A percentile compares a stretch with the other conserved stretches of the same genome.
Conservation (phyloP, 2,113 vertebrate genomes). For the Rattus rattus region DNA sequence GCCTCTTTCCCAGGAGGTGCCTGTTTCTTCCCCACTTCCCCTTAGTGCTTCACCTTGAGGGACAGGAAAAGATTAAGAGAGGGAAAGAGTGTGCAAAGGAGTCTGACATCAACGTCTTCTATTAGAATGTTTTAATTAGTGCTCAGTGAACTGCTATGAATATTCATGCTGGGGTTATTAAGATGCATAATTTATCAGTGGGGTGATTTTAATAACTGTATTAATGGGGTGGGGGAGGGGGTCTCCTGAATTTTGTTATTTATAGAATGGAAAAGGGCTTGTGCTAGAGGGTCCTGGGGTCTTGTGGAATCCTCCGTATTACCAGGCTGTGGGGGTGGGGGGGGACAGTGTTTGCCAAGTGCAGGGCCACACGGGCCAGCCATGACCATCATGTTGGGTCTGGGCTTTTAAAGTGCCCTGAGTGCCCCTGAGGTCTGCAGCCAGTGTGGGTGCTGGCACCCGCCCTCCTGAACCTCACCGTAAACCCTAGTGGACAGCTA, state of each 20-base stretch:
- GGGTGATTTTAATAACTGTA: conserved; percentile 81
- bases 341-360: background rate
- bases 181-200: conserved; percentile 85
- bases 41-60: background rate
- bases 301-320: background rate
- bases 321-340: too few species aligned
- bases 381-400: background rate
- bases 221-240: conserved; percentile 75
- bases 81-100: background rate
- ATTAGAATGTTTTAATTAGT: conserved; percentile 87
- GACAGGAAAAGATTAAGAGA: background rate
- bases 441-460: background rate
- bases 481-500: rapidly evolving
- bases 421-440: background rate
- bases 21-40: background rate
- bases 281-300: too few species aligned
- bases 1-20: background rate
- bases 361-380: background rate
- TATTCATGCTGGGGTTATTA: conserved; percentile 87
- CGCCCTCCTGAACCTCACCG: rapidly evolving
- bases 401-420: too few species aligned
- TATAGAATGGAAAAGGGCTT: background rate
- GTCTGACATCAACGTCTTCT: conserved; percentile 62
- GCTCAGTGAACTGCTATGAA: conserved; percentile 81
- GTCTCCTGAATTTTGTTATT: conserved; percentile 63